Base-by-base conservation (phyloP, 2,797 vertebrate genomes). In the Propithecus perrieri region DNA sequence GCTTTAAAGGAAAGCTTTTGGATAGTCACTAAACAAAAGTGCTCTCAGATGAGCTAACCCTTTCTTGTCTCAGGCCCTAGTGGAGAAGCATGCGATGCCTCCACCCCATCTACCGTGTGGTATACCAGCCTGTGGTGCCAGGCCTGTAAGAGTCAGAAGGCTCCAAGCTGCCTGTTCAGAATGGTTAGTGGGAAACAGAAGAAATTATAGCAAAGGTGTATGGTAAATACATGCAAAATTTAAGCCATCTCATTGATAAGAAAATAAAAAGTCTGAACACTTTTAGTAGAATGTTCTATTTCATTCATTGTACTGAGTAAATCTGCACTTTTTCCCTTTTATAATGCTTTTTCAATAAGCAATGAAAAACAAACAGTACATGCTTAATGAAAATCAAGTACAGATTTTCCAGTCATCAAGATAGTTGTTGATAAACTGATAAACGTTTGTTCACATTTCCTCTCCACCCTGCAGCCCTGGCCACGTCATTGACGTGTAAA, bases 91-190 rank as follows among this genome's bases (percentile, higher is more conserved):
- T 20, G 2, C 14, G 7, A 5, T 57, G n/a, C 17, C 33, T 46
- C 15, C n/a, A 3, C 7, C 17, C 11, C 13, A 20, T 43, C 13
- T 33, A 10, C 13, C 48, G 53, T 1, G 0, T 30, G 53, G 12
- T 53, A 12, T 67, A 7, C 15, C 7, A n/a, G 22, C 41, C 24
- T n/a, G 0, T 17, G 7, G 10, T 12, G 35, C 28, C 84, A 38
- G 33, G 55, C 18, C 57, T 55, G 11, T 78, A 35, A 71, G 14
- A n/a, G 35, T 7, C 22, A 9, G 2, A 22, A 33, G 20, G 0
- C 1, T 61, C 53, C 35, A 38, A 24, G 17, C 24, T 55, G 35
- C 57, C 22, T 10, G 14, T 84, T 74, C 41, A 61, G 22, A 67
- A 17, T 8, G 33, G n/a, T 79, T 59, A 76, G 17, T 61, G 85